Evolutionary conservation across 1,140 invertebrate species (phyloP).

Genomic region (Neodiprion fabricii): DNA sequence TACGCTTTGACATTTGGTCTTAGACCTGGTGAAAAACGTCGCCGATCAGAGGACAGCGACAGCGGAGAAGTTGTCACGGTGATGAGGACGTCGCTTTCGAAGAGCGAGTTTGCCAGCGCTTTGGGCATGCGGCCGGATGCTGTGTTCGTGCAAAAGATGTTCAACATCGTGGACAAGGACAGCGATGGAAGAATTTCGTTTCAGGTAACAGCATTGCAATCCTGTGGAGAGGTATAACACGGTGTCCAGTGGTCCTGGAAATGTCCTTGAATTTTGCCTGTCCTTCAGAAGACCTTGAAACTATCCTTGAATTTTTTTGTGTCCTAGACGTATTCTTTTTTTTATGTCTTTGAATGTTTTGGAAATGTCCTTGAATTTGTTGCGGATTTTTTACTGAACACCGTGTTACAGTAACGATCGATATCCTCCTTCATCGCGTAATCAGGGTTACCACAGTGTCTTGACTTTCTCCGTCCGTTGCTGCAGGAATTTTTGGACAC

Average conservation of each 20-base stretch:
- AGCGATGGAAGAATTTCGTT: slow-evolving; percentile 96
- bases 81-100: slow-evolving; percentile 92
- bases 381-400: no score
- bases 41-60: slow-evolving; percentile 75
- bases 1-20: slow-evolving; percentile 94
- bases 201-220: slow-evolving; percentile 65
- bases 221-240: not conserved
- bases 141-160: slow-evolving; percentile 99
- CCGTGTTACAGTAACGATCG: not conserved
- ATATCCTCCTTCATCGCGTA: no score
- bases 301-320: no score
- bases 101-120: slow-evolving; percentile 96
- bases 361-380: no score
- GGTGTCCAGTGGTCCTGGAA: not conserved
- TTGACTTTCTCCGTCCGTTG: not conserved
- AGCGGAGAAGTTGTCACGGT: slow-evolving; percentile 88
- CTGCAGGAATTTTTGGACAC: slow-evolving; percentile 93
- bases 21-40: slow-evolving; percentile 73
- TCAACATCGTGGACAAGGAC: slow-evolving; percentile 97
- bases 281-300: no score
- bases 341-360: no score
- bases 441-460: no score
- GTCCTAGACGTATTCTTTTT: no score
- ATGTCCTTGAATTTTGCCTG: no score
- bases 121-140: slow-evolving; percentile 96